A percentile compares a stretch with the other conserved stretches of the same genome.
Conservation (phyloP, 2,888 invertebrate genomes). For the Melipona bicolor region DNA sequence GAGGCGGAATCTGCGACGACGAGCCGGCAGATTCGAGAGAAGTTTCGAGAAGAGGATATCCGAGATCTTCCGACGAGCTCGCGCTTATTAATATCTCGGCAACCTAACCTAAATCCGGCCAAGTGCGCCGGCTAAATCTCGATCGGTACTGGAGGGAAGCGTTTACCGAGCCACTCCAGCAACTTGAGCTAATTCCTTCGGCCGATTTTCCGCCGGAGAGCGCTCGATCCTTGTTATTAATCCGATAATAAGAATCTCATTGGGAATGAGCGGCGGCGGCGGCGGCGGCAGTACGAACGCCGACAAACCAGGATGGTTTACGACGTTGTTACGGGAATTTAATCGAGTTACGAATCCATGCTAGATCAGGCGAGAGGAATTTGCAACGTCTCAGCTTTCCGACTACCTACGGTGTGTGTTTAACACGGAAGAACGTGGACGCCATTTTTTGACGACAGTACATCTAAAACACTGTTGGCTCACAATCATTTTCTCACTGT, state of each 20-base stretch:
- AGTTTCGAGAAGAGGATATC: slow-evolving; percentile 10
- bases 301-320: not conserved
- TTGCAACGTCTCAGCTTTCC: not conserved
- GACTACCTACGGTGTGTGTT: not conserved
- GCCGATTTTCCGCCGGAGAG: slow-evolving; percentile 33
- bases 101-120: slow-evolving; percentile 18
- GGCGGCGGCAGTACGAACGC: no score
- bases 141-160: slow-evolving; percentile 17
- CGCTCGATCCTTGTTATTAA: slow-evolving; percentile 44
- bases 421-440: no score
- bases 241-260: slow-evolving; percentile 49
- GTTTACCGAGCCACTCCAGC: slow-evolving; percentile 10
- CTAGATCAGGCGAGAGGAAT: not conserved
- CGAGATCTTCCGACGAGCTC: slow-evolving; percentile 26
- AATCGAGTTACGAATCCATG: not conserved
- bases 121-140: slow-evolving; percentile 28
- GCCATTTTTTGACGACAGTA: no score
- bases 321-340: slow-evolving; percentile 9
- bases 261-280: slow-evolving; percentile 9
- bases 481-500: no score
- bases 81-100: slow-evolving; percentile 39
- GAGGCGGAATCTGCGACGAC: not conserved
- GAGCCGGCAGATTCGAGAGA: not conserved
- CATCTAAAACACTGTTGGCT: no score
- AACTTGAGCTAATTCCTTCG: slow-evolving; percentile 50